A percentile compares a stretch with the other conserved stretches of the same genome.
Conservation (phyloP, 2,888 invertebrate genomes). For the Drosophila glabriapex region DNA sequence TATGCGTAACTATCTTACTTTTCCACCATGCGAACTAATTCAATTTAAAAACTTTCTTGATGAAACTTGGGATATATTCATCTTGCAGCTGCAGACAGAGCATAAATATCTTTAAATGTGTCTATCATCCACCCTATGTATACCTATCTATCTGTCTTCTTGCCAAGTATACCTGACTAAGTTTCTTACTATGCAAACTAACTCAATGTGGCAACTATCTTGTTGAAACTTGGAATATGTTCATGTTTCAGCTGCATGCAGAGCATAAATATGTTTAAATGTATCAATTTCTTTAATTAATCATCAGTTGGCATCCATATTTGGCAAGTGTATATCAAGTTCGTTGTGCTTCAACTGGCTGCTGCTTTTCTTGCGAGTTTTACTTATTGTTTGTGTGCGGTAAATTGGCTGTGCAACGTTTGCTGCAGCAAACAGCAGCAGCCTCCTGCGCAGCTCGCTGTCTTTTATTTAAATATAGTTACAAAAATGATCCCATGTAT, state of each 20-base stretch:
- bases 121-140: no score
- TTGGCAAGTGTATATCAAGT: background rate
- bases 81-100: no score
- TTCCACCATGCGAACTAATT: background rate
- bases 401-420: slow-evolving; percentile 66
- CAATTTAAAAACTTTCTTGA: background rate
- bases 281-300: background rate
- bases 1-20: no score
- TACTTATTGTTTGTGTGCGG: slow-evolving; percentile 51
- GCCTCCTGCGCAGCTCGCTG: slow-evolving; percentile 27
- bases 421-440: slow-evolving; percentile 27
- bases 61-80: background rate
- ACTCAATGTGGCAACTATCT: background rate
- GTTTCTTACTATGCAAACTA: background rate
- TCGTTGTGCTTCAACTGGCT: background rate
- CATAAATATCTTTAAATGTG: no score
- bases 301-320: background rate
- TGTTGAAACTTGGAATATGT: background rate
- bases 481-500: slow-evolving; percentile 9
- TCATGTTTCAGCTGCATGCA: background rate
- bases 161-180: background rate
- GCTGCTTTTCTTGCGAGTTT: background rate
- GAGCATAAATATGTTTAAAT: background rate
- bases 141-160: background rate
- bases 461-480: slow-evolving; percentile 41